Conservation (phyloP, 2,888 invertebrate species). For the Brachypterus glaber region DNA sequence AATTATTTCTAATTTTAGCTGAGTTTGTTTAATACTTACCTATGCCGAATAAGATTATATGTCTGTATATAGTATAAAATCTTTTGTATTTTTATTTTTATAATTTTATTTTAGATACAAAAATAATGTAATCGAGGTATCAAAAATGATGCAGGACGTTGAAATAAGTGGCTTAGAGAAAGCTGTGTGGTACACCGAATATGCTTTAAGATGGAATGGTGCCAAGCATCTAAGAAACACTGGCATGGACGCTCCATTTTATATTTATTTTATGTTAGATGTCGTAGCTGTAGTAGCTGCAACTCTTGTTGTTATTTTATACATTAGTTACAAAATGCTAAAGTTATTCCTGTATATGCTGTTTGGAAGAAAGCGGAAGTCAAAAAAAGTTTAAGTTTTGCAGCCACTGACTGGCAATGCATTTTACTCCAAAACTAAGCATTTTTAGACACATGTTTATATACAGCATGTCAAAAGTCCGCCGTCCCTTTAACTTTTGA, state of each 20-base stretch:
- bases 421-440: too few species aligned
- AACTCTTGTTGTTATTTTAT: slow-evolving; percentile 3
- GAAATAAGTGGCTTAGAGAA: slow-evolving; percentile 26
- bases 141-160: slow-evolving; percentile 20
- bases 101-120: slow-evolving; percentile 23
- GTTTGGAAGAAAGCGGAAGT: not conserved
- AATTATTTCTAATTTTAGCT: too few species aligned
- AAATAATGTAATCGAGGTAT: slow-evolving; percentile 18
- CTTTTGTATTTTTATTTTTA: too few species aligned
- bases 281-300: slow-evolving; percentile 19
- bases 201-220: slow-evolving; percentile 26
- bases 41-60: too few species aligned
- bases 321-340: not conserved
- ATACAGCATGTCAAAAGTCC: too few species aligned
- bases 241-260: slow-evolving; percentile 18
- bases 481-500: too few species aligned
- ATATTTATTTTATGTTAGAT: slow-evolving; percentile 26
- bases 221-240: slow-evolving; percentile 24
- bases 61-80: too few species aligned
- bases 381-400: too few species aligned
- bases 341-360: slow-evolving; percentile 4
- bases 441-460: too few species aligned
- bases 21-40: too few species aligned
- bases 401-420: too few species aligned
- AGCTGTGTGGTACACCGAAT: slow-evolving; percentile 32